Evolutionary conservation across 1,140 invertebrate species (phyloP).

Genomic region (Drosophila nannoptera): DNA sequence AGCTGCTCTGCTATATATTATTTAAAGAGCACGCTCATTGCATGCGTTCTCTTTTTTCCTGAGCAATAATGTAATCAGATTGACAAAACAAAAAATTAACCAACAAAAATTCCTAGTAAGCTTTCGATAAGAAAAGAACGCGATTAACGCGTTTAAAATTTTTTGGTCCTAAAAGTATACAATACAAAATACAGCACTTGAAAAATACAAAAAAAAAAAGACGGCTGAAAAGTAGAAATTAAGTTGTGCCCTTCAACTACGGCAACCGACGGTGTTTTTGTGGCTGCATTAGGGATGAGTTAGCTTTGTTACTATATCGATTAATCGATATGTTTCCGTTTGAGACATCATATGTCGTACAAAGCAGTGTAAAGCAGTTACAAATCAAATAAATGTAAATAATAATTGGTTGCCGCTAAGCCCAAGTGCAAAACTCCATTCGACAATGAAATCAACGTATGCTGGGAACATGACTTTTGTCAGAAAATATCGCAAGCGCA

Average conservation of each 20-base stretch:
- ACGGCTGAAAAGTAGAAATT: too few species aligned
- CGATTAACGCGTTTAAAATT: conserved; percentile 7
- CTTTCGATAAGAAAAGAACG: conserved; percentile 25
- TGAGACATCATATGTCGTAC: too few species aligned
- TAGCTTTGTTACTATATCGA: background rate
- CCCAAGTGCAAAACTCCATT: conserved; percentile 6
- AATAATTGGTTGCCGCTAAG: conserved; percentile 4
- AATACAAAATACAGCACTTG: background rate
- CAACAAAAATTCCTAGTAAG: background rate
- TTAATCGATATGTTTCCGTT: conserved; percentile 16
- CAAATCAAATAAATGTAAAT: conserved; percentile 5
- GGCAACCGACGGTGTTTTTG: background rate
- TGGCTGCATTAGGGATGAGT: background rate
- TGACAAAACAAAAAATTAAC: conserved; percentile 5
- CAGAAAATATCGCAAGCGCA: conserved; percentile 53
- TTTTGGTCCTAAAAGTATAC: conserved; percentile 42
- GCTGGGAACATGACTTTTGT: conserved; percentile 69
- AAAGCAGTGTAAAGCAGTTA: conserved; percentile 30
- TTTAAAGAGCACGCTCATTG: conserved; percentile 5
- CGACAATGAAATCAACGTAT: conserved; percentile 53
- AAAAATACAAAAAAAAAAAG: background rate
- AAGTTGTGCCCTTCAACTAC: background rate
- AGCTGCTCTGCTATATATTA: background rate
- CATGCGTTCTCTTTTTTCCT: background rate
- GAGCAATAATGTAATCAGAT: background rate